phyloP scores from a whole-genome alignment of 1,140 invertebrate species.

The Drosophila rufa region DNA sequence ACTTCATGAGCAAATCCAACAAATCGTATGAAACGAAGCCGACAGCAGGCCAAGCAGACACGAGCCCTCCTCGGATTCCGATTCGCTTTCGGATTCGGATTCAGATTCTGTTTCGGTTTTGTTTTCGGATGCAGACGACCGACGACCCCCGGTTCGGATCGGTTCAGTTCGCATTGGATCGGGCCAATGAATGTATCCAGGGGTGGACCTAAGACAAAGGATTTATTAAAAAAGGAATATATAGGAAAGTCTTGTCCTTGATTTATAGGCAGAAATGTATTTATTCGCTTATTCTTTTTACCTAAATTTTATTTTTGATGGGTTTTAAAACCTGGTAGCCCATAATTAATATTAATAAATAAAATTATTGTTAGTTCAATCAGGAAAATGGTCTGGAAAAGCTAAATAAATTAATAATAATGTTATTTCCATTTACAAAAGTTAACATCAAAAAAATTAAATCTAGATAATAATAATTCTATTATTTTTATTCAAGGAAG shows the following conservation, averaged over 20 bases:
- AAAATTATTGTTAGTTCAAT: too few relatives aligned
- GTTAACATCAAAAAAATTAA: not conserved
- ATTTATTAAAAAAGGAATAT: not conserved
- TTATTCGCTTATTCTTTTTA: not conserved
- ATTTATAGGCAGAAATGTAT: too few relatives aligned
- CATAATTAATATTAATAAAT: too few relatives aligned
- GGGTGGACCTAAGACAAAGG: slow-evolving; percentile 17
- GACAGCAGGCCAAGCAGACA: slow-evolving; percentile 50
- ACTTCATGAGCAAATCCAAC: slow-evolving; percentile 85
- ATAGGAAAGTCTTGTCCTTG: not conserved
- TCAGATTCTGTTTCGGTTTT: slow-evolving; percentile 24
- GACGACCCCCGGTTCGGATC: slow-evolving; percentile 40
- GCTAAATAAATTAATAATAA: not conserved
- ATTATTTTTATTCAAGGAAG: not conserved
- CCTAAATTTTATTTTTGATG: not conserved
- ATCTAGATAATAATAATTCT: not conserved
- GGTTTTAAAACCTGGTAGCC: too few relatives aligned
- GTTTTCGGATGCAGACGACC: slow-evolving; percentile 37
- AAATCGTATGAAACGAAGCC: slow-evolving; percentile 80
- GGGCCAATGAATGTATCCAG: slow-evolving; percentile 39
- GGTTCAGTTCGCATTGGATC: slow-evolving; percentile 43
- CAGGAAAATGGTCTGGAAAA: too few relatives aligned
- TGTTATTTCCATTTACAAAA: not conserved
- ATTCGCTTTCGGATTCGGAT: slow-evolving; percentile 39
- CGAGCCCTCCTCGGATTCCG: slow-evolving; percentile 34